Percentiles rank a stretch among this genome's conserved stretches.
phyloP scores from a whole-genome alignment of 2,113 vertebrate genomes.

The Cheirogaleus medius region DNA sequence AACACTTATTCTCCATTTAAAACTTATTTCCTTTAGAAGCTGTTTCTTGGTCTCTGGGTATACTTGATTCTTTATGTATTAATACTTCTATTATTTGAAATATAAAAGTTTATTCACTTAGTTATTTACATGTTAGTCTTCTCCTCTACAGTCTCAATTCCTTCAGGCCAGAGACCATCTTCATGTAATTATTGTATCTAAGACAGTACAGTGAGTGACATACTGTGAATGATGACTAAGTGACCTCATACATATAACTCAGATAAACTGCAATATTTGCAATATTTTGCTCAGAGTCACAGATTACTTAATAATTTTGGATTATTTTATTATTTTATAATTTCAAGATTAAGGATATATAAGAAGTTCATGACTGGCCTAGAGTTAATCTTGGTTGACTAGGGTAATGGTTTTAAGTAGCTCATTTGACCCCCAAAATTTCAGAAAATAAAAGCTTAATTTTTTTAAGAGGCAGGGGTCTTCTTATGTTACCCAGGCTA shows the following conservation, averaged over 20 bases:
- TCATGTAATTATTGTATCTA: not conserved
- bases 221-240: not conserved
- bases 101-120: not conserved
- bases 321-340: not conserved
- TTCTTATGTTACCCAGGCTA: not conserved
- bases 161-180: not conserved
- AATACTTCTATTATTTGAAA: not conserved
- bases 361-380: not conserved
- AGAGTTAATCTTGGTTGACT: not conserved
- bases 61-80: not conserved
- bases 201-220: not conserved
- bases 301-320: not conserved
- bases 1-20: not conserved
- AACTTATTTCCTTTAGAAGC: not conserved
- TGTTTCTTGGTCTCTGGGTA: not conserved
- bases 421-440: not conserved
- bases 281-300: not conserved
- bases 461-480: not conserved
- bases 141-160: not conserved
- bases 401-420: not conserved
- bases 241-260: not conserved
- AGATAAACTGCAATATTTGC: not conserved
- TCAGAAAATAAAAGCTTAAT: not conserved
- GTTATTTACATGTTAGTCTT: not conserved
- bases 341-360: not conserved